Evolutionary conservation across 2,797 vertebrate species (phyloP).

Genomic region (Sternotherus odoratus): DNA sequence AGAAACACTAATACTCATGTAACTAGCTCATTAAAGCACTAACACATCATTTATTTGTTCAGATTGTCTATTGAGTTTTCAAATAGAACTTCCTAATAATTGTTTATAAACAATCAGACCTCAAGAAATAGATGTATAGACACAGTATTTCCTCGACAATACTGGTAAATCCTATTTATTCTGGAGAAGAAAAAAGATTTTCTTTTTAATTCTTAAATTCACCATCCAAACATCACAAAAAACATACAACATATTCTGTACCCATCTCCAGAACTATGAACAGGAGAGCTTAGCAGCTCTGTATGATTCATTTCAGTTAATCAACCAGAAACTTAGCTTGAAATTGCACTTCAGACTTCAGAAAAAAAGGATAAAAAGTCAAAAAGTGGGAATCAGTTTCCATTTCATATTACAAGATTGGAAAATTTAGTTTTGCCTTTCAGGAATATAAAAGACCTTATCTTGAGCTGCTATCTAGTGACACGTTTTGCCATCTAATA

Average conservation of each 20-base stretch:
- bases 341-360: fast-evolving
- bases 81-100: neutral
- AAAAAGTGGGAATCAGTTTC: neutral
- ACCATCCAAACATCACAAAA: neutral
- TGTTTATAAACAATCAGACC: neutral
- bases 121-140: fast-evolving
- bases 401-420: neutral
- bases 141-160: neutral
- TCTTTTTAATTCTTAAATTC: neutral
- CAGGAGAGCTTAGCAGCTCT: neutral
- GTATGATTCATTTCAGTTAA: neutral
- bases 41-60: neutral
- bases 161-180: neutral
- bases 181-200: neutral
- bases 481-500: constrained; percentile 6
- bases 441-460: neutral
- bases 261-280: neutral
- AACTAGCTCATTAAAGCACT: neutral
- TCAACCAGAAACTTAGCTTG: neutral
- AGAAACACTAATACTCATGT: neutral
- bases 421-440: neutral
- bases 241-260: neutral
- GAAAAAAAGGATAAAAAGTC: neutral
- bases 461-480: neutral
- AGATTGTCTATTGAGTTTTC: neutral